Percentiles rank a stretch among this genome's conserved stretches.
Evolutionary conservation across 1,140 invertebrate species (phyloP).

Genomic region (Colletes gigas): DNA sequence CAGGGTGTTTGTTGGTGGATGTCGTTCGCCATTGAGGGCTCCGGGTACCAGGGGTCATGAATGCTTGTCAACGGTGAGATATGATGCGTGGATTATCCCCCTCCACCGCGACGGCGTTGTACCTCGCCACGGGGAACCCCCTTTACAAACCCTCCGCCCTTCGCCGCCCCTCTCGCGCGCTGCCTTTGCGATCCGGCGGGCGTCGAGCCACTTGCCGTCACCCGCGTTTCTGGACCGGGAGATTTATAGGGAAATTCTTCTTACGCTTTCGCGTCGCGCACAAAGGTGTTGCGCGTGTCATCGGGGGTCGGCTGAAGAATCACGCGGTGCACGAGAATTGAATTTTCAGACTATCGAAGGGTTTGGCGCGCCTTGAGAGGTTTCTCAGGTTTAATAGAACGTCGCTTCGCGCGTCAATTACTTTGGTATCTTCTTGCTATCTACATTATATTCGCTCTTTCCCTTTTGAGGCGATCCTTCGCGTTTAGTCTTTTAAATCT

Average conservation of each 20-base stretch:
- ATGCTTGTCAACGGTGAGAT: slow-evolving; percentile 75
- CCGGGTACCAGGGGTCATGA: slow-evolving; percentile 69
- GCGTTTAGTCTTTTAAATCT: too few species aligned
- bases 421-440: too few species aligned
- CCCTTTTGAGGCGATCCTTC: too few species aligned
- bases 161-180: not conserved
- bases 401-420: too few species aligned
- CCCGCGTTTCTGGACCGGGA: slow-evolving; percentile 13
- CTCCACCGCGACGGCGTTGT: slow-evolving; percentile 18
- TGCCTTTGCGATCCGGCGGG: slow-evolving; percentile 40
- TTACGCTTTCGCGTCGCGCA: slow-evolving; percentile 12
- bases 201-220: slow-evolving; percentile 44
- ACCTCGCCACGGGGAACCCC: slow-evolving; percentile 56
- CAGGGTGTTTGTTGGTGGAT: slow-evolving; percentile 66
- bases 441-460: too few species aligned
- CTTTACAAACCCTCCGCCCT: slow-evolving; percentile 56
- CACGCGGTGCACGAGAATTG: not conserved
- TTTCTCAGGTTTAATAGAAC: too few species aligned
- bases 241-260: slow-evolving; percentile 51
- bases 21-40: slow-evolving; percentile 71
- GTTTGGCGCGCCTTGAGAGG: too few species aligned
- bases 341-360: not conserved
- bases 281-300: slow-evolving; percentile 20
- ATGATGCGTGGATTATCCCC: slow-evolving; percentile 72
- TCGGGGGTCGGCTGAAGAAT: not conserved